Evolutionary conservation across 2,113 vertebrate species (phyloP), one percentile per base, ranked within the genome.

Genomic region (Loxodonta africana): DNA sequence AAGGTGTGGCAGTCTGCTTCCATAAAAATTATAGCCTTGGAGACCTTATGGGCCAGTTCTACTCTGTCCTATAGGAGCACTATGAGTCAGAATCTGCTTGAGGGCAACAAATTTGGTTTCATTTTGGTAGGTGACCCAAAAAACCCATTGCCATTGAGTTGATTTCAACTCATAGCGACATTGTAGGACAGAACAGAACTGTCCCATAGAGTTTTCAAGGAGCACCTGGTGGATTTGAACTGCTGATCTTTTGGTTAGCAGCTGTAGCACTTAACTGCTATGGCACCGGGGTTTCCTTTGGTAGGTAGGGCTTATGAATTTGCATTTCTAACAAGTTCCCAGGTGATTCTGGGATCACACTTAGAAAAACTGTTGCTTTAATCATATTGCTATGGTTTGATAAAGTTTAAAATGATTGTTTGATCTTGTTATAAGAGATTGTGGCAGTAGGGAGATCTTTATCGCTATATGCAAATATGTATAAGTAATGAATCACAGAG

Each of bases 341-440:
- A 33, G 37, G 20, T 94, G 41, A 51, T 86, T 84, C 41, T 89
- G 73, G 30, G 8, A 33, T 4, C 2, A 69, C 11, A 57, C 11
- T 71, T 53, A 65, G 6, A 91, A 85, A 33, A 92, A 60, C n/a
- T 89, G 26, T 71, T 85, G 33, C 20, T 92, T 88, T 81, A 76
- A 73, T n/a, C 30, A 85, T 60, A 85, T 30, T 92, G 2, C 57
- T 81, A 63, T 77, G 14, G 74, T 84, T 77, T 82, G 41, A 51
- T 88, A 67, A n/a, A 89, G 12, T 65, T 74, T 28, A 23, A 86
- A 94, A 82, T 60, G 11, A 83, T 33, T 62, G 53, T 88, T 93
- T 77, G n/a, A 63, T 83, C 73, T 84, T 87, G 46, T n/a, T 69
- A 28, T 65, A 62, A 74, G 57, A 77, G 28, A 65, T 69, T 76